Percentiles rank a stretch among this genome's conserved stretches.
Conservation (phyloP, 2,888 invertebrate species). For the Caenorhabditis macrosperma region DNA sequence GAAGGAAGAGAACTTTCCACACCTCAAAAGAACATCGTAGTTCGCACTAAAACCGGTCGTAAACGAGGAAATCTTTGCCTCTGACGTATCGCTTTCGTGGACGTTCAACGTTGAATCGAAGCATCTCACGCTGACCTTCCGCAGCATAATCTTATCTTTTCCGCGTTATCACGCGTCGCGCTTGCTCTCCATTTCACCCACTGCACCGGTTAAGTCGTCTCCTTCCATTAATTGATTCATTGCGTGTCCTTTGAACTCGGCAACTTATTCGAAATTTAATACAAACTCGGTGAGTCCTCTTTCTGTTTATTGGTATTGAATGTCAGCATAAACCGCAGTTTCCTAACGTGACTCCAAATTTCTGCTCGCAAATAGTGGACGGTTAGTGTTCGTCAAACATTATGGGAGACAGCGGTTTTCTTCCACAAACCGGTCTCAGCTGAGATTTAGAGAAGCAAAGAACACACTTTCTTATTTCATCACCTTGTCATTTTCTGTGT, state of each 20-base stretch:
- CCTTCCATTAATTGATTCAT: not conserved
- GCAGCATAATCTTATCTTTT: slow-evolving; percentile 37
- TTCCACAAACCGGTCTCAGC: slow-evolving; percentile 15
- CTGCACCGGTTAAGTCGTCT: not conserved
- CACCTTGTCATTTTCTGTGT: not conserved
- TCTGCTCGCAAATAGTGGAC: not conserved
- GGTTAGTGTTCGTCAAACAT: slow-evolving; percentile 38
- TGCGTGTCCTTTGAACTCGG: not conserved
- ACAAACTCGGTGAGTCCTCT: not conserved
- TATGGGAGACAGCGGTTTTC: slow-evolving; percentile 29
- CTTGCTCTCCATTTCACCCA: slow-evolving; percentile 29
- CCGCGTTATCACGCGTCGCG: slow-evolving; percentile 21
- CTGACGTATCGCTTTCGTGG: not conserved
- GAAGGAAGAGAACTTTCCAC: not conserved
- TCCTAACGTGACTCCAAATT: slow-evolving; percentile 2
- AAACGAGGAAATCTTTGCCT: not conserved
- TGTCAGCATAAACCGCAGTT: not conserved
- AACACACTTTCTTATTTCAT: slow-evolving; percentile 6
- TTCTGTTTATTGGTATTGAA: slow-evolving; percentile 24
- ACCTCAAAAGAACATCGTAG: not conserved
- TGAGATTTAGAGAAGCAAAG: slow-evolving; percentile 7
- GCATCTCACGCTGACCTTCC: slow-evolving; percentile 18
- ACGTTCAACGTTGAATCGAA: slow-evolving; percentile 5
- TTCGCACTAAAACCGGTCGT: slow-evolving; percentile 9
- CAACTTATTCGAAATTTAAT: not conserved